Percentiles rank a stretch among this genome's conserved stretches.
Conservation (phyloP, 2,113 vertebrate species). For the Chamaetylas fuelleborni region DNA sequence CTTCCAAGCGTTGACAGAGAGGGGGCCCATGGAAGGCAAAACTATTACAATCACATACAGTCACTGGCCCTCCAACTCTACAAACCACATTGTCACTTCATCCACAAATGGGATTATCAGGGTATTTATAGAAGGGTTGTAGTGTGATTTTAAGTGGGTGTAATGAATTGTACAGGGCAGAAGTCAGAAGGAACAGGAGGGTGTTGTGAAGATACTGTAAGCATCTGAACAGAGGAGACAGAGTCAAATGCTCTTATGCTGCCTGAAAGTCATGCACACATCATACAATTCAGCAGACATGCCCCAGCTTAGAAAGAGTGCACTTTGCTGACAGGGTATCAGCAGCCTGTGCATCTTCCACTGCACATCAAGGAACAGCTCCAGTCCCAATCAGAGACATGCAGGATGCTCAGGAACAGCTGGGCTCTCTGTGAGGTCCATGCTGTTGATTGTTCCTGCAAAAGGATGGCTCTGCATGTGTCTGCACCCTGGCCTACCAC, state of each 20-base stretch:
- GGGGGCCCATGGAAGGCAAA: neutral
- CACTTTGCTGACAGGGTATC: neutral
- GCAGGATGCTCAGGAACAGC: neutral
- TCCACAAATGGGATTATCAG: neutral
- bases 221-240: neutral
- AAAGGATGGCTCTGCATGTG: neutral
- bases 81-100: neutral
- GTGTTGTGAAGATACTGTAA: neutral
- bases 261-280: neutral
- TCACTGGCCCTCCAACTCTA: neutral
- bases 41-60: neutral
- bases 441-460: neutral
- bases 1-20: neutral
- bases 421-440: neutral
- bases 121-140: neutral
- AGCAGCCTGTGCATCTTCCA: neutral
- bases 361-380: neutral
- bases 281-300: neutral
- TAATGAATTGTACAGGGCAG: neutral
- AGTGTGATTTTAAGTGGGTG: neutral
- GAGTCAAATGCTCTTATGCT: neutral
- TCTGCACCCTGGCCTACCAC: neutral
- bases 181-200: neutral
- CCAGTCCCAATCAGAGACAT: neutral
- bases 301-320: neutral